A percentile compares a stretch with the other conserved stretches of the same genome.
These are phyloP conservation scores for Micromys minutus DNA, from an alignment of 2,113 vertebrate species.

Conservation along the genomic window DNA sequence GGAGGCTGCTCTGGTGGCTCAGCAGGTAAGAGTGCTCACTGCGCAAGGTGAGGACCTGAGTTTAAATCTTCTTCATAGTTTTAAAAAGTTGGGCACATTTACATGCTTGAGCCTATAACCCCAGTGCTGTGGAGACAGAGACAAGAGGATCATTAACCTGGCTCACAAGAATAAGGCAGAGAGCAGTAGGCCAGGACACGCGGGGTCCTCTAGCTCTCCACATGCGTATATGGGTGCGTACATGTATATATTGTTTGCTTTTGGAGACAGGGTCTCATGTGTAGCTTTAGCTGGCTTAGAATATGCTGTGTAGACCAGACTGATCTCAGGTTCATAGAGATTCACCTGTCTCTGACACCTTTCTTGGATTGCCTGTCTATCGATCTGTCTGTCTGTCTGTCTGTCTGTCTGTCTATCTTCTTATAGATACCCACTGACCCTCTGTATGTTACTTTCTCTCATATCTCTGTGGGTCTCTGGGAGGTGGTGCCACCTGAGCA, in stretches of 20 bases:
- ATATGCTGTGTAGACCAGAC: not conserved
- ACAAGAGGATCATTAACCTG: not conserved
- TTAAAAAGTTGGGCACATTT: not conserved
- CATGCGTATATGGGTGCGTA: not conserved
- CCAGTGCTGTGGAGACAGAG: not conserved
- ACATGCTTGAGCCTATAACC: not conserved
- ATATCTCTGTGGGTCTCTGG: not conserved
- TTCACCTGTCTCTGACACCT: not conserved
- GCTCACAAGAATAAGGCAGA: not conserved
- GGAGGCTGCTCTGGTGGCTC: not conserved
- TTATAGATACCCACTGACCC: accelerated
- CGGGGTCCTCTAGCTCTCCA: not conserved
- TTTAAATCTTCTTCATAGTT: not conserved
- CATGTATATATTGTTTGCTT: not conserved
- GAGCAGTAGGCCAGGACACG: too few relatives aligned
- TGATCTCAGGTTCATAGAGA: not conserved
- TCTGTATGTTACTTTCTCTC: too few relatives aligned
- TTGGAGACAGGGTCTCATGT: not conserved
- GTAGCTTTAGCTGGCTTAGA: not conserved
- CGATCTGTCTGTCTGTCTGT: too few relatives aligned
- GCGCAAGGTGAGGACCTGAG: not conserved
- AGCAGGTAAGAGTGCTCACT: not conserved
- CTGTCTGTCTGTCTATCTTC: too few relatives aligned
- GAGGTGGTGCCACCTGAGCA: not conserved
- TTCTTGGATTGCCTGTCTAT: accelerated